phyloP scores from a whole-genome alignment of 1,140 invertebrate genomes.

The Idris sp. region DNA sequence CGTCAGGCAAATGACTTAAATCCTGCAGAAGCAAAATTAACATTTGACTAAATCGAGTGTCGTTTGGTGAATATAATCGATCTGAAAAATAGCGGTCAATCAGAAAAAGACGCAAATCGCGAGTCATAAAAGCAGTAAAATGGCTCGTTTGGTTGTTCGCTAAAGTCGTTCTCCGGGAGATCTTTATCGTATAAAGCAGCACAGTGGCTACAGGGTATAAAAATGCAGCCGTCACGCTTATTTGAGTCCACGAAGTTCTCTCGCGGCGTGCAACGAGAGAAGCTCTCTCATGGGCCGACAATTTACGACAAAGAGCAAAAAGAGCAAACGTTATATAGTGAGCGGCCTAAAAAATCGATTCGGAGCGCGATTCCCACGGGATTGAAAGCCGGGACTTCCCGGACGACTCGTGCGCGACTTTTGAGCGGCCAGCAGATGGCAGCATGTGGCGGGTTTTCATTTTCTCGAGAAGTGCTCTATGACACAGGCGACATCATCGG shows the following conservation, averaged over 20 bases:
- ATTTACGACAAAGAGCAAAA: constrained; percentile 54
- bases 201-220: constrained; percentile 60
- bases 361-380: constrained; percentile 62
- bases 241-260: constrained; percentile 54
- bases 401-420: constrained; percentile 31
- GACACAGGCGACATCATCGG: constrained; percentile 65
- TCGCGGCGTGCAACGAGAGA: constrained; percentile 31
- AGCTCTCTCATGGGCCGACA: constrained; percentile 40
- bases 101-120: constrained; percentile 23
- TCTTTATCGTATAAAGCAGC: constrained; percentile 57
- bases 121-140: constrained; percentile 23
- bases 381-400: constrained; percentile 51
- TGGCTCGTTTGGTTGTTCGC: constrained; percentile 12
- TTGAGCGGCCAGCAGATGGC: constrained; percentile 65
- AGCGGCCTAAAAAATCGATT: constrained; percentile 38
- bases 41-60: neutral
- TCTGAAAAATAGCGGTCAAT: constrained; percentile 35
- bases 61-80: constrained; percentile 3
- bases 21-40: too few relatives aligned
- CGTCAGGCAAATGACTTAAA: too few relatives aligned
- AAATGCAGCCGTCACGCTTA: constrained; percentile 56
- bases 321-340: too few relatives aligned
- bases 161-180: constrained; percentile 56
- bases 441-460: constrained; percentile 68
- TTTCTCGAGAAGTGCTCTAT: constrained; percentile 37